phyloP scores from a whole-genome alignment of 2,113 vertebrate genomes.

The Calonectris borealis region DNA sequence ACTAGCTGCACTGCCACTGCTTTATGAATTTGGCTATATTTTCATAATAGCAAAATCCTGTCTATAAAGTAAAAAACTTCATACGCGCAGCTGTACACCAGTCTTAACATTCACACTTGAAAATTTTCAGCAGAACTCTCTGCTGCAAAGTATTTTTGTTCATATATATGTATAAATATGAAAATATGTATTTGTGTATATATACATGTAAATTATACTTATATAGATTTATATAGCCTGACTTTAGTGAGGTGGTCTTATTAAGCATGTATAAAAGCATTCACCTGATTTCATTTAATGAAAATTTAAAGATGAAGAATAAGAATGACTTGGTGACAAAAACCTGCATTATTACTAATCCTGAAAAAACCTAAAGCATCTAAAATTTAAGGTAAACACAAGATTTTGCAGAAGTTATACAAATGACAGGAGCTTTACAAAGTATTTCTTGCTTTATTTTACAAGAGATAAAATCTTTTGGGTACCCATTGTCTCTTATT shows the following conservation, averaged over 20 bases:
- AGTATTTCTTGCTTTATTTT: neutral
- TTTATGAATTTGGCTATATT: neutral
- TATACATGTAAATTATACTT: neutral
- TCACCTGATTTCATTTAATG: neutral
- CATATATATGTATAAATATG: neutral
- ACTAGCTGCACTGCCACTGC: neutral
- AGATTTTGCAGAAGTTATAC: neutral
- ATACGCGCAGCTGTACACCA: neutral
- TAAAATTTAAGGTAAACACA: neutral
- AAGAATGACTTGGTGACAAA: neutral
- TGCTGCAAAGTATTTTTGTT: neutral
- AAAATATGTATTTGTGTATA: neutral
- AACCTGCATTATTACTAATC: neutral
- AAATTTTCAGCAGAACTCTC: neutral
- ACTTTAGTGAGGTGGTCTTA: neutral
- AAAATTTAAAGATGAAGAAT: neutral
- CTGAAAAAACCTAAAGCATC: neutral
- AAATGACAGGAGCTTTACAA: neutral
- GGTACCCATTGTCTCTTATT: neutral
- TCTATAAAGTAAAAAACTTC: neutral
- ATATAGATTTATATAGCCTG: neutral
- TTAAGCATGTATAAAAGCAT: neutral
- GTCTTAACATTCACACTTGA: neutral
- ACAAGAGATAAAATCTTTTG: neutral
- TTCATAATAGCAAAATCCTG: neutral